These are phyloP conservation scores for Petrocephalus zakoni DNA, from an alignment of 2,113 vertebrate species.

Conservation along the genomic window DNA sequence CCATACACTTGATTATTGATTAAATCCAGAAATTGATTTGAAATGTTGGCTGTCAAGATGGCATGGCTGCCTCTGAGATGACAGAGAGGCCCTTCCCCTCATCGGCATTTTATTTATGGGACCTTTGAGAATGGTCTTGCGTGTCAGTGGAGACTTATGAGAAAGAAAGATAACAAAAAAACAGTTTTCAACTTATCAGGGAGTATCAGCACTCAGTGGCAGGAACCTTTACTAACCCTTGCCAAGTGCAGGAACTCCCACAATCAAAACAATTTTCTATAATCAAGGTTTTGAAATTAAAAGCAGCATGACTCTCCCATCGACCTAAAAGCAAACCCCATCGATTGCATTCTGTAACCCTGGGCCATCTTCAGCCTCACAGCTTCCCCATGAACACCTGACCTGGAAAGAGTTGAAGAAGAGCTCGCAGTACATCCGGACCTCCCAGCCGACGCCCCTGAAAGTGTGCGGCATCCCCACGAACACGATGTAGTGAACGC, in stretches of 20 bases:
- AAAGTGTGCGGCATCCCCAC: slow-evolving; percentile 77
- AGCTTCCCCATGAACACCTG: background rate
- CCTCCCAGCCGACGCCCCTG: slow-evolving; percentile 71
- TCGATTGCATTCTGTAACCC: background rate
- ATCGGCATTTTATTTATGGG: background rate
- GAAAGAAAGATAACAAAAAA: background rate
- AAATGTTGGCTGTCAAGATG: background rate
- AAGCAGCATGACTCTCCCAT: background rate
- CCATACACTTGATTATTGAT: background rate
- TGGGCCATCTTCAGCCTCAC: background rate
- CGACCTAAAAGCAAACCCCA: background rate
- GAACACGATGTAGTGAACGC: slow-evolving; percentile 82
- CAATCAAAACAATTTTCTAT: background rate
- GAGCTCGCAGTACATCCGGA: slow-evolving; percentile 84
- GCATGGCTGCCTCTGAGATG: background rate
- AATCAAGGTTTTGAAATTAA: background rate
- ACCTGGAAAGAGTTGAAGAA: slow-evolving; percentile 91
- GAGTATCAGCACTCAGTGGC: background rate
- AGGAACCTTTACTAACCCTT: background rate
- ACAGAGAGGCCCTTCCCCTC: background rate
- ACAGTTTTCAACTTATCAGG: background rate
- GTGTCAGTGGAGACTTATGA: background rate
- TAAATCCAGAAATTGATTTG: background rate
- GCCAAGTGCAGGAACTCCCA: background rate
- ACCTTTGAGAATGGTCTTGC: background rate